Evolutionary conservation across 2,797 vertebrate genomes (phyloP).

Genomic region (Lacerta bilineata): DNA sequence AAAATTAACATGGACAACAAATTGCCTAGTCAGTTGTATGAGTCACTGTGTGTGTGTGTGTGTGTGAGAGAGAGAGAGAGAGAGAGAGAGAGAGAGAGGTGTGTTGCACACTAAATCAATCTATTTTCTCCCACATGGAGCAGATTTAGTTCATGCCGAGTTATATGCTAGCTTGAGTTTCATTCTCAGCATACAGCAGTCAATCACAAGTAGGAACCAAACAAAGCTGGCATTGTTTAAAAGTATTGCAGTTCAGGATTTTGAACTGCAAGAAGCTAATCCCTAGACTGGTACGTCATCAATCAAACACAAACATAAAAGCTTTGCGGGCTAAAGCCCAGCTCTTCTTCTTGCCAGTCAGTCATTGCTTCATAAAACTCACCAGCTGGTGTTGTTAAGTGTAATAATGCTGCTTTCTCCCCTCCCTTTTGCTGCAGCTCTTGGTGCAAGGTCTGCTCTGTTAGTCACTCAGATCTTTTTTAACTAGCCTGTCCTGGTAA

Average conservation of each 20-base stretch:
- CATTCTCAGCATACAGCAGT: background rate
- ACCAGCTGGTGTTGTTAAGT: background rate
- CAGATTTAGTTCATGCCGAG: conserved; percentile 11
- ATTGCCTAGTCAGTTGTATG: background rate
- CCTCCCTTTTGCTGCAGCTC: background rate
- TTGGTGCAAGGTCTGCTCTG: background rate
- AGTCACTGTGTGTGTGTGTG: background rate
- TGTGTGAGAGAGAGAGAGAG: background rate
- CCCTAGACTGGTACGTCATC: background rate
- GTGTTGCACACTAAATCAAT: background rate
- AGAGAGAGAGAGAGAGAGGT: background rate
- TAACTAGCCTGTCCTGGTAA: background rate
- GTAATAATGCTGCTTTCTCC: background rate
- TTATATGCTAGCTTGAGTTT: conserved; percentile 28
- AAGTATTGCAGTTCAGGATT: conserved; percentile 10
- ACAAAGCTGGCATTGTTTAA: conserved; percentile 2
- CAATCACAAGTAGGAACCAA: background rate
- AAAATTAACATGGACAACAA: background rate
- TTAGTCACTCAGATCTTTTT: background rate
- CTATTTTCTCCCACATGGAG: background rate
- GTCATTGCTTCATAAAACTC: background rate
- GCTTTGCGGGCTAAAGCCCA: background rate
- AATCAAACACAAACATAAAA: conserved; percentile 5
- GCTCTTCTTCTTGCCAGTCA: background rate
- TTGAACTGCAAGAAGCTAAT: background rate